Conservation (phyloP, 2,797 vertebrate species). For the Podarcis siculus region DNA sequence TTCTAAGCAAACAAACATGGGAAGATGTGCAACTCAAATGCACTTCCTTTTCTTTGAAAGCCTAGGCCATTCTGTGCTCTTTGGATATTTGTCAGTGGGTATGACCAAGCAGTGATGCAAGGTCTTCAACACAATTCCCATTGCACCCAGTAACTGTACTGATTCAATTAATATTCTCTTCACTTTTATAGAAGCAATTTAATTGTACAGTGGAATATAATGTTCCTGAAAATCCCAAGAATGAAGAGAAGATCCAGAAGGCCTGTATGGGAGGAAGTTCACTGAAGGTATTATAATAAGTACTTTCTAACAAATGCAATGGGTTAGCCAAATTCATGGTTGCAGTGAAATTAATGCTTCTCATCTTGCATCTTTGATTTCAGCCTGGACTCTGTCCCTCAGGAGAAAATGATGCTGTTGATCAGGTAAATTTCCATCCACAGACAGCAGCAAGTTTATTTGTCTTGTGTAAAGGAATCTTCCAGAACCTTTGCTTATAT, state of each 20-base stretch:
- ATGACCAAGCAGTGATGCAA: neutral
- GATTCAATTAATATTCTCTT: neutral
- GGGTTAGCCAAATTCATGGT: accelerated
- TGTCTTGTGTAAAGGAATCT: accelerated
- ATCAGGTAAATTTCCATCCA: slow-evolving; percentile 74
- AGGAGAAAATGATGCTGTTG: slow-evolving; percentile 70
- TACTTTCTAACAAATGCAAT: neutral
- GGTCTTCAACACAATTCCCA: neutral
- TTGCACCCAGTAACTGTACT: accelerated
- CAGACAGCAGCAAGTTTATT: accelerated
- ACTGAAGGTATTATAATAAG: slow-evolving; percentile 64
- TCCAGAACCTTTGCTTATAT: neutral
- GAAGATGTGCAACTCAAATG: neutral
- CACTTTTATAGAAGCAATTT: slow-evolving; percentile 69
- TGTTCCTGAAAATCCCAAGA: slow-evolving; percentile 69
- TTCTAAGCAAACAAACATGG: neutral
- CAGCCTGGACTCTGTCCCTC: slow-evolving; percentile 78
- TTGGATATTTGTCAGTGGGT: neutral
- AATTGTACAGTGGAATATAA: slow-evolving; percentile 70
- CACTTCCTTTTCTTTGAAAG: neutral
- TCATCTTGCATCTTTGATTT: slow-evolving; percentile 47
- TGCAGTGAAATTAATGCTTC: neutral
- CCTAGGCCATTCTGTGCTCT: neutral
- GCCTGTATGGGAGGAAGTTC: slow-evolving; percentile 77
- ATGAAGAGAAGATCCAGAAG: slow-evolving; percentile 54